Percentiles rank a stretch among this genome's conserved stretches.
Conservation (phyloP, 2,888 invertebrate species). For the Ochropacha duplaris region DNA sequence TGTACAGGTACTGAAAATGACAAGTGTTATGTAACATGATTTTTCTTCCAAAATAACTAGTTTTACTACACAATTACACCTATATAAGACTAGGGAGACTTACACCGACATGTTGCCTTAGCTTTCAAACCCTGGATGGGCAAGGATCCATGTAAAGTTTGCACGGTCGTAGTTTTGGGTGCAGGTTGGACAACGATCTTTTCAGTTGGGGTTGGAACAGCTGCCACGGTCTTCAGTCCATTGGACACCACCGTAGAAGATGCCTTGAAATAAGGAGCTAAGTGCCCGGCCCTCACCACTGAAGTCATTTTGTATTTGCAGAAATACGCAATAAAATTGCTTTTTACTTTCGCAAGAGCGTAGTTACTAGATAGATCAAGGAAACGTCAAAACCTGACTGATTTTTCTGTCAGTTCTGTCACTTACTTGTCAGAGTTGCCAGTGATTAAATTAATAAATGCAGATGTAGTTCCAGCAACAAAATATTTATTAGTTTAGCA, state of each 20-base stretch:
- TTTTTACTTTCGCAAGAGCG: constrained; percentile 46
- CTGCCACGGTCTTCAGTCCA: constrained; percentile 83
- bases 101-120: constrained; percentile 84
- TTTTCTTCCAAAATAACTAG: constrained; percentile 36
- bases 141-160: constrained; percentile 82
- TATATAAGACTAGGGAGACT: constrained; percentile 37
- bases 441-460: too few species aligned
- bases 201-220: constrained; percentile 78
- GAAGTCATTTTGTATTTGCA: constrained; percentile 83
- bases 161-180: constrained; percentile 78
- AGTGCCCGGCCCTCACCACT: constrained; percentile 85
- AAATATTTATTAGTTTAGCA: neutral
- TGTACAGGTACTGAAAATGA: constrained; percentile 82
- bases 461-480: neutral
- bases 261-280: constrained; percentile 86
- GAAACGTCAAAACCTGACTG: constrained; percentile 54
- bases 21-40: constrained; percentile 76
- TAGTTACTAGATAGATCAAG: constrained; percentile 31
- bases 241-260: constrained; percentile 86
- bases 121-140: constrained; percentile 84
- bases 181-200: constrained; percentile 66
- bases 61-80: constrained; percentile 9
- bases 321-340: constrained; percentile 65
- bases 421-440: constrained; percentile 24
- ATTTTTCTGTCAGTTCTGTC: too few species aligned